These are phyloP conservation scores for Tyria jacobaeae DNA, from an alignment of 2,888 invertebrate genomes.

Conservation along the genomic window DNA sequence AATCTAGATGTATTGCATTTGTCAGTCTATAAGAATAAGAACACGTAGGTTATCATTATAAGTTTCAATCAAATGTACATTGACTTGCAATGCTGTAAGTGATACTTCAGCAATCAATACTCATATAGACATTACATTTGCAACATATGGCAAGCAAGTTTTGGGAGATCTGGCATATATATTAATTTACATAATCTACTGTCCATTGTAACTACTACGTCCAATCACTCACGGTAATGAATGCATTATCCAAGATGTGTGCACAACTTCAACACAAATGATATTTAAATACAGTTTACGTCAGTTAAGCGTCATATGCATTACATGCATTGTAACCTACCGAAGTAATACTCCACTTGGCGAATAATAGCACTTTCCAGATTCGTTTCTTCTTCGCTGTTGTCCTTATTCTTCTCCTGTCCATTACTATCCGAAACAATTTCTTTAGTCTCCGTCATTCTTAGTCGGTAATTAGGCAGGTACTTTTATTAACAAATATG, in stretches of 20 bases:
- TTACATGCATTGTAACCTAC: constrained; percentile 59
- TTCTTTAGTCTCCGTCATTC: constrained; percentile 78
- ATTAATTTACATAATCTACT: background rate
- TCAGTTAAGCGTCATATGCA: constrained; percentile 10
- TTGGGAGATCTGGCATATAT: background rate
- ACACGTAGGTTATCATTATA: too few relatives aligned
- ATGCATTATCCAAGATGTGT: background rate
- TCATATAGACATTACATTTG: background rate
- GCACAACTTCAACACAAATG: constrained; percentile 6
- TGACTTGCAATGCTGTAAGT: background rate
- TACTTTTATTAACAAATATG: background rate
- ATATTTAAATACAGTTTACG: constrained; percentile 17
- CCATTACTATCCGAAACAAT: constrained; percentile 65
- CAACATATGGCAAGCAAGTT: background rate
- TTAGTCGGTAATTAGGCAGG: constrained; percentile 35
- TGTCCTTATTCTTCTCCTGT: constrained; percentile 57
- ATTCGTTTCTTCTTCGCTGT: constrained; percentile 60
- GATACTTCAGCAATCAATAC: background rate
- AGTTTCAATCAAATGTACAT: too few relatives aligned
- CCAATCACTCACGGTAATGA: background rate
- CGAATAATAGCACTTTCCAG: constrained; percentile 88
- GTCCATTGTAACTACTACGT: background rate
- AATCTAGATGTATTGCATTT: too few relatives aligned
- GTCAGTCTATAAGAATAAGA: too few relatives aligned
- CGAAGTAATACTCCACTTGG: constrained; percentile 89